Percentiles rank a stretch among this genome's conserved stretches.
Evolutionary conservation across 2,113 vertebrate genomes (phyloP).

Genomic region (Progne subis): DNA sequence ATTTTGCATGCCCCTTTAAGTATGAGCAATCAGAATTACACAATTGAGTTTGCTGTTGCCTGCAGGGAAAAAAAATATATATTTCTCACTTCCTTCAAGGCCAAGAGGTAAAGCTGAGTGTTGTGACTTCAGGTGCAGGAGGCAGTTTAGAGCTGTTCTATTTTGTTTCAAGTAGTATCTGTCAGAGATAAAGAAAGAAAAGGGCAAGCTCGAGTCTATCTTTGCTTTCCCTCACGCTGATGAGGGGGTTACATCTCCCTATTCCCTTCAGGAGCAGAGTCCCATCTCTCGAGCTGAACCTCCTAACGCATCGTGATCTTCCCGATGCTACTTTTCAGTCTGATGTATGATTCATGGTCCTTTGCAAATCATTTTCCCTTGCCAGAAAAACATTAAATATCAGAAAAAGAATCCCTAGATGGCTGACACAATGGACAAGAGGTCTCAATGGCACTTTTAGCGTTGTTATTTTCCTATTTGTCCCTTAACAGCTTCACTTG

Average conservation of each 20-base stretch:
- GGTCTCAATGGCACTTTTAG: neutral
- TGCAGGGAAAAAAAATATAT: neutral
- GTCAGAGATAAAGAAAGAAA: neutral
- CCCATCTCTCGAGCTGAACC: neutral
- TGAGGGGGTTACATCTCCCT: neutral
- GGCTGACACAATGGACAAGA: neutral
- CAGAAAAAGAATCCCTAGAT: neutral
- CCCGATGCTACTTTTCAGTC: rapidly evolving
- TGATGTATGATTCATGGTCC: neutral
- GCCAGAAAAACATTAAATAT: neutral
- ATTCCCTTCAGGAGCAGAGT: neutral
- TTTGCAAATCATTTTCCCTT: neutral
- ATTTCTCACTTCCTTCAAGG: neutral
- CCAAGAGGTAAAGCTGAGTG: neutral
- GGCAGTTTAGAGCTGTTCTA: neutral
- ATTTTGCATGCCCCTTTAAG: neutral
- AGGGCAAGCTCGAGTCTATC: neutral
- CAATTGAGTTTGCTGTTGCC: neutral
- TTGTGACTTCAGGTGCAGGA: neutral
- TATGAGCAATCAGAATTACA: neutral
- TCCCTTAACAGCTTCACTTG: neutral
- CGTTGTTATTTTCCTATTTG: neutral
- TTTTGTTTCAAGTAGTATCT: neutral
- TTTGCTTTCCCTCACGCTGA: neutral
- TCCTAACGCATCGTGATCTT: neutral